phyloP scores from a whole-genome alignment of 1,140 invertebrate genomes.

The Episyrphus balteatus region DNA sequence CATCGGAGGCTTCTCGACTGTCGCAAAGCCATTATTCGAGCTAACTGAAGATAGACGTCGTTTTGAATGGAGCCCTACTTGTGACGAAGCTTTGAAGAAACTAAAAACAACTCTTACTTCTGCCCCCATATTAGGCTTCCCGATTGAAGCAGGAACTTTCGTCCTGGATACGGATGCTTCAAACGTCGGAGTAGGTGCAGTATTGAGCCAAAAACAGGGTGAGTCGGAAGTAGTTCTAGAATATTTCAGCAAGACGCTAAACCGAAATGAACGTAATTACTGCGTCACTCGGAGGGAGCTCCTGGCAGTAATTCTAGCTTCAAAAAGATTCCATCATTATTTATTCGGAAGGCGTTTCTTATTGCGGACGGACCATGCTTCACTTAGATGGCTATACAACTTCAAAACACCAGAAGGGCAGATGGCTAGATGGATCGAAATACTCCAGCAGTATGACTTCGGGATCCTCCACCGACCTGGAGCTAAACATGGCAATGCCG shows the following conservation, averaged over 20 bases:
- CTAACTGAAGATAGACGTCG: neutral
- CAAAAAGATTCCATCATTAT: slow-evolving; percentile 2
- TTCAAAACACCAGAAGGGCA: neutral
- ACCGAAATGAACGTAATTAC: slow-evolving; percentile 29
- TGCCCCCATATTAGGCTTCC: neutral
- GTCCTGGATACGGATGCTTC: slow-evolving; percentile 19
- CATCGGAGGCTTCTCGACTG: neutral
- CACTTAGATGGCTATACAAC: neutral
- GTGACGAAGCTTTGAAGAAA: neutral
- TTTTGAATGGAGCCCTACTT: neutral
- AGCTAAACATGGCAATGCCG: neutral
- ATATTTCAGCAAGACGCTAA: slow-evolving; percentile 23
- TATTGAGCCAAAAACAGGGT: slow-evolving; percentile 15
- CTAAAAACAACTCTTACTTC: neutral
- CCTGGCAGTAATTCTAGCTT: slow-evolving; percentile 10
- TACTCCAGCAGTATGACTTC: neutral
- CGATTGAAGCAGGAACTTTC: slow-evolving; percentile 4
- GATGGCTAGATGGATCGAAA: neutral
- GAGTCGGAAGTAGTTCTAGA: slow-evolving; percentile 11
- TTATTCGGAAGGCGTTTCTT: neutral
- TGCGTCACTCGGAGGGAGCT: slow-evolving; percentile 17
- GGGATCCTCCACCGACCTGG: neutral
- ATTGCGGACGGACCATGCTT: neutral
- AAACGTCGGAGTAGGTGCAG: slow-evolving; percentile 9
- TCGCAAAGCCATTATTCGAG: neutral